phyloP scores from a whole-genome alignment of 2,113 vertebrate species.

The Hippopotamus amphibius region DNA sequence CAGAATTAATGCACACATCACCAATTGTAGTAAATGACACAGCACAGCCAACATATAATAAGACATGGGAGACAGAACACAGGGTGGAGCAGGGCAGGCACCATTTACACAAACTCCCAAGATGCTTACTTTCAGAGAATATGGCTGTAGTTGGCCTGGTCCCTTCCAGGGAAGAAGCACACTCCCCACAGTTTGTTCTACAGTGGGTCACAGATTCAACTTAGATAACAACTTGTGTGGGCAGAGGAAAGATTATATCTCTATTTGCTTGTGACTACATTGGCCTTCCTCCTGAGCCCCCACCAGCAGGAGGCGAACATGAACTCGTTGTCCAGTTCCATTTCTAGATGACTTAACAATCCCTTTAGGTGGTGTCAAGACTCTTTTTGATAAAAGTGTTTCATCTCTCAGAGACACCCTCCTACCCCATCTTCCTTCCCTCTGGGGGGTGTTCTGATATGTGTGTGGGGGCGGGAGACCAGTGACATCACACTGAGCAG shows the following conservation, averaged over 20 bases:
- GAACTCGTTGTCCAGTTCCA: neutral
- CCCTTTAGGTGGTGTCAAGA: neutral
- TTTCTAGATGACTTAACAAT: neutral
- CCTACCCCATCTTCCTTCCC: neutral
- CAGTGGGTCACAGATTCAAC: neutral
- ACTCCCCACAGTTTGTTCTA: neutral
- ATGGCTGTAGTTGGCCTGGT: too few species aligned
- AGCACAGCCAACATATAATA: neutral
- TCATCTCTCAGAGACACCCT: neutral
- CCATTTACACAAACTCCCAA: neutral
- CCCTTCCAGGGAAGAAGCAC: neutral
- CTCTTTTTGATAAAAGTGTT: neutral
- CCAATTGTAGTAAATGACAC: neutral
- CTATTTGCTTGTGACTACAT: neutral
- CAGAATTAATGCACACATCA: neutral
- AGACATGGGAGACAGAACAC: neutral
- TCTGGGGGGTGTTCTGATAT: neutral
- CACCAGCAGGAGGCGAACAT: neutral
- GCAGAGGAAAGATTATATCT: neutral
- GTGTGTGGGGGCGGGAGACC: neutral
- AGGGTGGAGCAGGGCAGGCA: fast-evolving
- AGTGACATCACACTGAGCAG: neutral
- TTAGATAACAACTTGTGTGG: neutral
- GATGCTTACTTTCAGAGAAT: neutral
- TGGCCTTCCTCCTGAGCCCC: neutral